Base-by-base conservation (phyloP, 1,140 invertebrate species). In the Saccostrea glomerata region DNA sequence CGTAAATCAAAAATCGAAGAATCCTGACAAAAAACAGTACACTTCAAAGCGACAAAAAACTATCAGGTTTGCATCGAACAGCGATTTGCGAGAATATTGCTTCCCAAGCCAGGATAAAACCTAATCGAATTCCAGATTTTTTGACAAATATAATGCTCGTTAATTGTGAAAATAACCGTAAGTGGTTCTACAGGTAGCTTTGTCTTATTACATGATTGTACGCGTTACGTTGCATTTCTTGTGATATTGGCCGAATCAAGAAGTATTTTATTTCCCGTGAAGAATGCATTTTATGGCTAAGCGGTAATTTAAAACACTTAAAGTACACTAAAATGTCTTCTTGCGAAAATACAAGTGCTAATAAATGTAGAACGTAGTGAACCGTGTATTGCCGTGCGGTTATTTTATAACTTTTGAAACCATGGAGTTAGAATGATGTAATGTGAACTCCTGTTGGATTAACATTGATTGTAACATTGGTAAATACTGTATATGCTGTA, bases 321-420 rank as follows among this genome's bases (percentile, higher is more conserved):
- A 77, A 77, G 70, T 77, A 77, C 70, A 77, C 70, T 77, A 77
- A 77, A 77, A 77, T 77, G 70, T 77, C 70, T 77, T 77, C 70
- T 77, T 77, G 70, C 70, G 23, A 77, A 77, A 77, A 77, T 77
- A 12, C 70, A 77, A 77, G 70, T 77, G 70, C 70, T 77, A 77
- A 77, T 77, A 77, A 77, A 77, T 77, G 70, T 30, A 77, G 70
- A 77, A 77, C 3, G 23, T 25, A 12, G 13, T 77, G 70, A 77
- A 77, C 70, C 70, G 13, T 77, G 25, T 13, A 77, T 17, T 20
- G 58, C 17, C 58, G 58, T 6, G 58, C 5, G 58, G 17, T 63
- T n/a, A 17, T 20, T 63, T 63, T 63, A 63, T 63, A 63, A 63
- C 58, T 63, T 20, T 63, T 17, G 17, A 63, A 63, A 63, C 58